Conservation (phyloP, 2,797 vertebrate genomes). For the Hypotaenidia philippensis region DNA sequence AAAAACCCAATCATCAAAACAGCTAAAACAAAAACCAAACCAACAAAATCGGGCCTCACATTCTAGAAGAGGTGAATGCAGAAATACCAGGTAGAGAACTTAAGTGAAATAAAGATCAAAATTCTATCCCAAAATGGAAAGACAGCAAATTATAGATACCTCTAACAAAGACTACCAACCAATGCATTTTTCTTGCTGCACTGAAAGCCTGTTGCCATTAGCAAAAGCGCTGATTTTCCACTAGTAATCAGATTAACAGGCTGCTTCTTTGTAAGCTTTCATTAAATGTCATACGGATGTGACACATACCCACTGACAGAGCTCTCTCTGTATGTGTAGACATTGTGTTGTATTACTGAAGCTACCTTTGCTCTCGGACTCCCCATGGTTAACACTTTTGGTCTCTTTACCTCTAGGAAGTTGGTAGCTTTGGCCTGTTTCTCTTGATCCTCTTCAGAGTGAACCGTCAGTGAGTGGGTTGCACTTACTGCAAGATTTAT, state of each 20-base stretch:
- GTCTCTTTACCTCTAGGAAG: neutral
- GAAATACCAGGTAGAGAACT: neutral
- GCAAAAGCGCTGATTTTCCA: neutral
- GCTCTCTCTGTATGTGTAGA: neutral
- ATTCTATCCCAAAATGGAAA: neutral
- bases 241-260: conserved; percentile 1
- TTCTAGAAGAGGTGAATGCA: neutral
- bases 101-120: neutral
- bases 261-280: neutral
- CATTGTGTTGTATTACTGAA: neutral
- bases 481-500: neutral
- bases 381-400: neutral
- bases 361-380: neutral
- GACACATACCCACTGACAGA: neutral
- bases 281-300: neutral
- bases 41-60: neutral
- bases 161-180: neutral
- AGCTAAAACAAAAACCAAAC: neutral
- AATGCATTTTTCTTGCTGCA: neutral
- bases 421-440: neutral
- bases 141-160: neutral
- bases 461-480: neutral
- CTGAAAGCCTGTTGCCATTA: neutral
- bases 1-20: no score
- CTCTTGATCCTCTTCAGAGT: neutral